phyloP scores from a whole-genome alignment of 2,113 vertebrate genomes.

The Anarhynchus alexandrinus region DNA sequence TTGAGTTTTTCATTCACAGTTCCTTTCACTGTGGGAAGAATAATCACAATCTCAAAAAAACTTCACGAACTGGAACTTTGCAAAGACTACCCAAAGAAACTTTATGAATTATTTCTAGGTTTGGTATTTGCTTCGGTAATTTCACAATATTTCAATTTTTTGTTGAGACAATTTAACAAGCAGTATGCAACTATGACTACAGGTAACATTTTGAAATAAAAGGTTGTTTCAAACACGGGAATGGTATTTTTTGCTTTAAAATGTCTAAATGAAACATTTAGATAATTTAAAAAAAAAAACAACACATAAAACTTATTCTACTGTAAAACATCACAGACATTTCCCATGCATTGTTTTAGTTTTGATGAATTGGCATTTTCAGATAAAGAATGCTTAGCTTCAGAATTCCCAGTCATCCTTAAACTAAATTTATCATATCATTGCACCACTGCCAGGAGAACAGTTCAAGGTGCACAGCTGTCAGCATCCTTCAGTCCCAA shows the following conservation, averaged over 20 bases:
- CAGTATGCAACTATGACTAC: not conserved
- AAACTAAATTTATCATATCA: not conserved
- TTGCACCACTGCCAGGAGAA: not conserved
- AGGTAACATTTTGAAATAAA: not conserved
- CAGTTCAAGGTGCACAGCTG: not conserved
- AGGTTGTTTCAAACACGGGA: not conserved
- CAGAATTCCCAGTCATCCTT: not conserved
- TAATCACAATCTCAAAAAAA: not conserved
- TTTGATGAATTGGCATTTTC: not conserved
- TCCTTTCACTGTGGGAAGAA: slow-evolving; percentile 3
- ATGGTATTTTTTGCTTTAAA: not conserved
- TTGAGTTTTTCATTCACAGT: not conserved
- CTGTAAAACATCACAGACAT: not conserved
- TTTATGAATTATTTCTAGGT: not conserved
- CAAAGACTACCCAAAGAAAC: not conserved
- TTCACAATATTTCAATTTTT: not conserved
- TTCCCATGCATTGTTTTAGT: not conserved
- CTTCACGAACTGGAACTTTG: not conserved
- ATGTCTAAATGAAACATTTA: not conserved
- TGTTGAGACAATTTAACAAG: not conserved
- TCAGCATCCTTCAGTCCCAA: not conserved
- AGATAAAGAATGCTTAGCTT: not conserved
- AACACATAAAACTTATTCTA: not conserved
- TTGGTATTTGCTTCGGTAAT: not conserved
- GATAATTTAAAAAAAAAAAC: not conserved